These are phyloP conservation scores for Leptopilina myrica DNA, from an alignment of 2,888 invertebrate species.

Conservation along the genomic window DNA sequence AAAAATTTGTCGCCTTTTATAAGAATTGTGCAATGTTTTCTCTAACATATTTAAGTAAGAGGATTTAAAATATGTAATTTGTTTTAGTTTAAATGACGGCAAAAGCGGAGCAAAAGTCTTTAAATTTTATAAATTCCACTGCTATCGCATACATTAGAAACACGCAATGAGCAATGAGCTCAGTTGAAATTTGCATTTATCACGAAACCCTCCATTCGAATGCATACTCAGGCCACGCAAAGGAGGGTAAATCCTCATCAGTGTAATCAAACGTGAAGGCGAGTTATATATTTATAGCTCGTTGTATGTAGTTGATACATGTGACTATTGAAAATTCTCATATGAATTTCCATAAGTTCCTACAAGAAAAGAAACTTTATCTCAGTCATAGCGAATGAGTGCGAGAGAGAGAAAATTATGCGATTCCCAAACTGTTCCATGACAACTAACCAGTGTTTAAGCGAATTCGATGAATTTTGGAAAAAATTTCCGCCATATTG, in stretches of 20 bases:
- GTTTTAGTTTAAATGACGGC: neutral
- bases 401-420: too few species aligned
- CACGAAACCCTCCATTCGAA: conserved; percentile 53
- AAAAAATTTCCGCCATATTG: too few species aligned
- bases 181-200: conserved; percentile 52
- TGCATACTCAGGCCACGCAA: conserved; percentile 51
- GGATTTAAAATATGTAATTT: neutral
- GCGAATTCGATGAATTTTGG: too few species aligned
- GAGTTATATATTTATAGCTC: conserved; percentile 10
- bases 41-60: neutral
- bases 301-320: neutral
- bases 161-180: conserved; percentile 40
- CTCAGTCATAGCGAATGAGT: too few species aligned
- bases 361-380: too few species aligned
- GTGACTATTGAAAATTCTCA: too few species aligned
- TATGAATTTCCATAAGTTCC: too few species aligned
- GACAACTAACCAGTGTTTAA: too few species aligned
- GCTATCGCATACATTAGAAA: conserved; percentile 16
- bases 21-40: neutral
- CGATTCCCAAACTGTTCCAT: too few species aligned
- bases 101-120: neutral
- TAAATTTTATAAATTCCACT: conserved; percentile 3
- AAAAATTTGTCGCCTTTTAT: too few species aligned
- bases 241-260: conserved; percentile 52
- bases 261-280: conserved; percentile 47